These are phyloP conservation scores for Trichechus manatus DNA, from an alignment of 2,113 vertebrate species.

Conservation along the genomic window DNA sequence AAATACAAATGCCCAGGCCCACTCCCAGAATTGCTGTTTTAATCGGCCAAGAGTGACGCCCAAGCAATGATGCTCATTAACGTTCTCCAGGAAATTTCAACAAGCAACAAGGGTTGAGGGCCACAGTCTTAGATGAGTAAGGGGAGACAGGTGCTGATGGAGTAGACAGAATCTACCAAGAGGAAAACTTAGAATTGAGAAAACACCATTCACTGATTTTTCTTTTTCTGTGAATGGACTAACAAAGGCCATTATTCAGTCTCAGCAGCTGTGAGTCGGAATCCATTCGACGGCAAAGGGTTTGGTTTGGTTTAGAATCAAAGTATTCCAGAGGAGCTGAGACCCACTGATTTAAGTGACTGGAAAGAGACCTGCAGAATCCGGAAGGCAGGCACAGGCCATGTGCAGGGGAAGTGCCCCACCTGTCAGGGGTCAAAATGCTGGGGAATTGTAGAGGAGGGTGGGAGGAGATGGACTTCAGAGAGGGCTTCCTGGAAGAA, in stretches of 20 bases:
- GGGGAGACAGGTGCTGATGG: background rate
- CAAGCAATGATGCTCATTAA: background rate
- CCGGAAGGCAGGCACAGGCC: background rate
- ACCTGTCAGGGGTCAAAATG: background rate
- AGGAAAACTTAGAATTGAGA: background rate
- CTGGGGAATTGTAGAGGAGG: background rate
- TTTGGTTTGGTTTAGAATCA: background rate
- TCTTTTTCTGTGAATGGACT: conserved; percentile 1
- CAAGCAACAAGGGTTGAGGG: background rate
- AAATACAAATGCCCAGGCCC: background rate
- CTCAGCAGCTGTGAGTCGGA: background rate
- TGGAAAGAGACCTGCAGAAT: background rate
- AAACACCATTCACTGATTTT: background rate
- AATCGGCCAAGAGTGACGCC: background rate
- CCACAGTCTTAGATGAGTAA: background rate
- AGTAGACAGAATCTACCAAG: background rate
- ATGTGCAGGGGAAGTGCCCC: background rate
- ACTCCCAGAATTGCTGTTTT: background rate
- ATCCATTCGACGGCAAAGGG: too few relatives aligned
- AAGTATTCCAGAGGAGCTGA: background rate
- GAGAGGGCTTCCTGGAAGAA: background rate
- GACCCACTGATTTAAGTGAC: background rate
- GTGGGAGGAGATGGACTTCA: too few relatives aligned
- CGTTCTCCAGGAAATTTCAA: background rate
- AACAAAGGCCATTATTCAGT: background rate